Base-by-base conservation (phyloP, 2,113 vertebrate genomes). In the Zosterops pallidus region DNA sequence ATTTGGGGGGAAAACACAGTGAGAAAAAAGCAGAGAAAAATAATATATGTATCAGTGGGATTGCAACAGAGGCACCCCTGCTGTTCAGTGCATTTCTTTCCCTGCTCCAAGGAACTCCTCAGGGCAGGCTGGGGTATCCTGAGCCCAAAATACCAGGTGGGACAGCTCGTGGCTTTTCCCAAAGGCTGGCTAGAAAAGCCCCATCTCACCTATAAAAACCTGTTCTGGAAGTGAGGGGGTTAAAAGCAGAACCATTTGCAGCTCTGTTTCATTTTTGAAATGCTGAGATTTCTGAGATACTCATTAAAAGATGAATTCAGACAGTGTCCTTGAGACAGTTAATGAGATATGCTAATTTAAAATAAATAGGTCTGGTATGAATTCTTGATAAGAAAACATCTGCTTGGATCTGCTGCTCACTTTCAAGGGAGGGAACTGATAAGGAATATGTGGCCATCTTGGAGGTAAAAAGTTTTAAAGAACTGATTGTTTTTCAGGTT, bases 331-430 rank as follows among this genome's bases (percentile, higher is more conserved):
- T 98, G 97, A 97, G 92, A 97, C 91, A 97, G 95, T 97, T 98
- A 98, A 98, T 97, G 94, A 98, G 96, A 98, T 98, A 98, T 97
- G 97, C 96, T 97, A 98, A 98, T 98, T 97, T 93, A 47, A 88
- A 89, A 97, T 97, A 98, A 98, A 98, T 97, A 97, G 59, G 77
- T 92, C 94, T 97, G 93, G 94, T 95, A 96, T 97, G 95, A 98
- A 97, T 98, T 95, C 94, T 95, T 97, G 97, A 98, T 98, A 97
- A 98, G 97, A 97, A 98, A 98, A 98, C 96, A 98, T 97, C 97
- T 98, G 95, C 86, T 96, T 96, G 92, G 78, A 75, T 96, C 93
- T 92, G 83, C 72, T 92, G 89, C 77, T 90, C 85, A n/a, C 84
- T 97, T 97, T 94, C 90, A 91, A 86, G 95, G 78, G 85, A 97